These are phyloP conservation scores for Barypeithes pellucidus DNA, from an alignment of 2,888 invertebrate species.

Conservation along the genomic window DNA sequence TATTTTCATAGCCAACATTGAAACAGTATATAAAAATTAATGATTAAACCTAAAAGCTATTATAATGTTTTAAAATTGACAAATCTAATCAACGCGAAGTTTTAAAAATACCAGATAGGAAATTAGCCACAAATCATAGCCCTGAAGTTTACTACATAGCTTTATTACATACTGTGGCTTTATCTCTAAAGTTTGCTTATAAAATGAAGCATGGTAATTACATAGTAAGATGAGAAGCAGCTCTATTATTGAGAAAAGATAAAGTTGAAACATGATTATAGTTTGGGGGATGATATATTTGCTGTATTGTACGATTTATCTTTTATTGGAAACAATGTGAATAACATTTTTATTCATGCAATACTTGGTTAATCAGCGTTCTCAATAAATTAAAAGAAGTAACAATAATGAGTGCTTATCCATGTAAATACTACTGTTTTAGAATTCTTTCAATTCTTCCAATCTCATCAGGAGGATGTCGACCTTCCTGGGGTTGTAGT, in stretches of 20 bases:
- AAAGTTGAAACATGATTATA: constrained; percentile 38
- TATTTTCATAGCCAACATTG: not conserved
- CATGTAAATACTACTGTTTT: too few species aligned
- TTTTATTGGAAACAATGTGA: too few species aligned
- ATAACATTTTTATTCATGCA: too few species aligned
- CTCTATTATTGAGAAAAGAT: constrained; percentile 42
- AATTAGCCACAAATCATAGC: constrained; percentile 47
- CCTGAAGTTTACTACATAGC: constrained; percentile 40
- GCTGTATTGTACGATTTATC: too few species aligned
- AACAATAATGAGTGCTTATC: too few species aligned
- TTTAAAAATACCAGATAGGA: constrained; percentile 31
- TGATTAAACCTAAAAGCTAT: not conserved
- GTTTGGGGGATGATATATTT: constrained; percentile 11
- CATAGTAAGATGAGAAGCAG: constrained; percentile 36
- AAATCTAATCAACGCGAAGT: constrained; percentile 7
- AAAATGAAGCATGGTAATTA: constrained; percentile 51
- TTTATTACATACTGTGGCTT: constrained; percentile 43
- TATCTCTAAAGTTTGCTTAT: constrained; percentile 39
- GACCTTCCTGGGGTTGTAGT: too few species aligned
- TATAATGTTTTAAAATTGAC: constrained; percentile 1
- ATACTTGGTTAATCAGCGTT: too few species aligned
- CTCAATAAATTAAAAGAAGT: too few species aligned
- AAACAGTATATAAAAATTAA: not conserved
- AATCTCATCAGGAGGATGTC: too few species aligned
- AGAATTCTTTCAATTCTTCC: too few species aligned